Evolutionary conservation across 2,113 vertebrate species (phyloP).

Genomic region (Hippocampus zosterae): DNA sequence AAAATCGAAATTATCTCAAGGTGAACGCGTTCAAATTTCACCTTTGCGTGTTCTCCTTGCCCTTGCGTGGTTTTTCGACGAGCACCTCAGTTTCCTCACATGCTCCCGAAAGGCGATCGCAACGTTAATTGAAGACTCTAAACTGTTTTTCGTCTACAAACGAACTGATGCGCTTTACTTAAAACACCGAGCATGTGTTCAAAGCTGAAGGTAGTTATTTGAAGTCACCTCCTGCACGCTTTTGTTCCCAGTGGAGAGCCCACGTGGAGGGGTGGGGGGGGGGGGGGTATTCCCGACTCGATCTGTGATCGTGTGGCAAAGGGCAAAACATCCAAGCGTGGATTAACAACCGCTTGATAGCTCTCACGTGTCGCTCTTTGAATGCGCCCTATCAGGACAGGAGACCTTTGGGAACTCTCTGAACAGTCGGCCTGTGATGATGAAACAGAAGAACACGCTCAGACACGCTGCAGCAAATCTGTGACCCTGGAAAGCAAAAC

Average conservation of each 20-base stretch:
- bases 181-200: background rate
- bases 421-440: background rate
- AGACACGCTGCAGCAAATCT: background rate
- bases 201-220: constrained; percentile 10
- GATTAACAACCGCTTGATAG: constrained; percentile 47
- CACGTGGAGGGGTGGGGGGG: no score
- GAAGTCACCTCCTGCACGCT: constrained; percentile 24
- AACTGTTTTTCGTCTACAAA: no score
- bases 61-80: no score
- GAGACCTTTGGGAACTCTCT: constrained; percentile 9
- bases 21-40: no score
- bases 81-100: no score
- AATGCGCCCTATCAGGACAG: constrained; percentile 18
- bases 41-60: no score
- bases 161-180: background rate
- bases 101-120: no score
- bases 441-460: constrained; percentile 3
- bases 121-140: no score
- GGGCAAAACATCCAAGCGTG: constrained; percentile 35
- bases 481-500: constrained; percentile 21
- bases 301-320: constrained; percentile 42
- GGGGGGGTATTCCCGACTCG: constrained; percentile 1
- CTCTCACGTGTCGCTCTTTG: constrained; percentile 40
- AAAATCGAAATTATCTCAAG: no score
- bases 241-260: constrained; percentile 23